These are phyloP conservation scores for Metopia argyrocephala DNA, from an alignment of 2,888 invertebrate species.

Conservation along the genomic window DNA sequence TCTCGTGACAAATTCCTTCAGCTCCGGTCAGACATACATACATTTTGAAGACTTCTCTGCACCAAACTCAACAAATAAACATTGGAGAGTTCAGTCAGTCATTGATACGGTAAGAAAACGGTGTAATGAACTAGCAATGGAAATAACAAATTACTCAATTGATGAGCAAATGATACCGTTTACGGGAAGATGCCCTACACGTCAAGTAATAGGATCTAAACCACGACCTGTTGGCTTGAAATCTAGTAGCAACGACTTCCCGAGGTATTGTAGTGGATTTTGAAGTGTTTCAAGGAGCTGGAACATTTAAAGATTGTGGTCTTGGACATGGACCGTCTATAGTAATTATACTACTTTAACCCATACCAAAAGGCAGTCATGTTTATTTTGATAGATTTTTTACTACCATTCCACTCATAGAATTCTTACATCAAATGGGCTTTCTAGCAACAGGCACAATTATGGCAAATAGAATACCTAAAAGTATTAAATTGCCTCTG, in stretches of 20 bases:
- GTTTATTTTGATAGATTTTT: neutral
- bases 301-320: neutral
- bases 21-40: too few species aligned
- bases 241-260: slow-evolving; percentile 71
- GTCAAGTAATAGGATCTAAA: slow-evolving; percentile 68
- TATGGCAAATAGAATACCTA: slow-evolving; percentile 17
- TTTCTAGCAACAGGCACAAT: neutral
- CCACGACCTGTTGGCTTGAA: slow-evolving; percentile 70
- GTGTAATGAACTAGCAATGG: too few species aligned
- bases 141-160: slow-evolving; percentile 43
- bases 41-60: too few species aligned
- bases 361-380: neutral
- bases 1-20: too few species aligned
- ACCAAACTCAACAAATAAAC: too few species aligned
- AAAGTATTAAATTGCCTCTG: slow-evolving; percentile 6
- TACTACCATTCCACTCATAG: neutral
- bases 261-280: slow-evolving; percentile 64
- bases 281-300: slow-evolving; percentile 68
- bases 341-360: neutral
- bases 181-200: slow-evolving; percentile 65
- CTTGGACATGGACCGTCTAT: slow-evolving; percentile 3
- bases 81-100: too few species aligned
- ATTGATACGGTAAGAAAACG: too few species aligned
- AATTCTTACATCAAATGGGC: neutral
- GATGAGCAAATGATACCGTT: slow-evolving; percentile 70